Conservation (phyloP, 2,797 vertebrate species). For the Gallinago stenura region DNA sequence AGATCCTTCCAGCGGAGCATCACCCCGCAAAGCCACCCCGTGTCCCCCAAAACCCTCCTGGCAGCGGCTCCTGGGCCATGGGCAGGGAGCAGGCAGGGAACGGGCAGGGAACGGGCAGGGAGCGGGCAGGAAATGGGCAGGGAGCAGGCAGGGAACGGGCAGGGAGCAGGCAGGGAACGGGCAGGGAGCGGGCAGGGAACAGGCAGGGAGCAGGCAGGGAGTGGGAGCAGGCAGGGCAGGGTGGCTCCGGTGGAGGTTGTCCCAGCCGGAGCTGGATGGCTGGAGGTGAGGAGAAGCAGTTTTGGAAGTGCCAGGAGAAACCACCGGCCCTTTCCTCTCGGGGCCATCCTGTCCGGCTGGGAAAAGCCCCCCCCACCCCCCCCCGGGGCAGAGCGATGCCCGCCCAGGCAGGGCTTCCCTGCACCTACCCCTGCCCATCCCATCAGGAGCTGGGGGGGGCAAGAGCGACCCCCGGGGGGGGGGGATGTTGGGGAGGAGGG, state of each 20-base stretch:
- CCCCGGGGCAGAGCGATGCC: neutral
- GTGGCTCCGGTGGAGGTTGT: fast-evolving
- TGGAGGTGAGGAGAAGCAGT: fast-evolving
- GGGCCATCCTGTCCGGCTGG: neutral
- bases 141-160: too few species aligned
- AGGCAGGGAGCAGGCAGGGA: neutral
- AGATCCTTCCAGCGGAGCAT: neutral
- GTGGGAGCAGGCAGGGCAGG: neutral
- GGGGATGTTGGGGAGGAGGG: too few species aligned
- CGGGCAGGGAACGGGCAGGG: too few species aligned
- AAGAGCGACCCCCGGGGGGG: neutral
- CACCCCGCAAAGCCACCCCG: neutral
- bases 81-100: neutral
- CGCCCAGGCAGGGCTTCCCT: neutral
- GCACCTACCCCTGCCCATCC: neutral
- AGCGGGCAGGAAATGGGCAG: too few species aligned
- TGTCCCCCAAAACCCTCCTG: fast-evolving
- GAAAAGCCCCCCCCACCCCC: neutral
- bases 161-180: too few species aligned
- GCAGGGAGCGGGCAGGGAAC: too few species aligned
- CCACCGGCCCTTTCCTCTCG: neutral
- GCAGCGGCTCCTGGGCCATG: fast-evolving
- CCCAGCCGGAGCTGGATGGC: fast-evolving
- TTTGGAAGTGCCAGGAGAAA: neutral
- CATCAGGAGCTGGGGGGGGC: neutral